Conservation (phyloP, 2,113 vertebrate genomes). For the Copsychus sechellarum region DNA sequence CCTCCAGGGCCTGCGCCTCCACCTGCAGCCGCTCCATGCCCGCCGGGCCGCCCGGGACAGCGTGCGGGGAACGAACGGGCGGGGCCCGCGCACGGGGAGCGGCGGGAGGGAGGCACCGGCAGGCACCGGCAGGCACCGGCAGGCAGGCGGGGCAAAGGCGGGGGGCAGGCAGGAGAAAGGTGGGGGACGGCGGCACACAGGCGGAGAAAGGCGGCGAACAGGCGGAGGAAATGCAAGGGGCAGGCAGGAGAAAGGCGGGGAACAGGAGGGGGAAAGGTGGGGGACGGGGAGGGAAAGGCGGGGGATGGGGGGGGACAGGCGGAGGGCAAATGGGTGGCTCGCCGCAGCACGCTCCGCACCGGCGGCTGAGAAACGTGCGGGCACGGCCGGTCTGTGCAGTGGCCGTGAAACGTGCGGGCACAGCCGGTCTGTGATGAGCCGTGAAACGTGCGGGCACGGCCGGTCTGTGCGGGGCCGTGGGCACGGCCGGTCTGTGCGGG, state of each 20-base stretch:
- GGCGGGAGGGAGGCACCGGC: not conserved
- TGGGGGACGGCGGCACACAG: not conserved
- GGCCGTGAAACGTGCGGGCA: too few relatives aligned
- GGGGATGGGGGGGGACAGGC: too few relatives aligned
- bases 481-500: too few relatives aligned
- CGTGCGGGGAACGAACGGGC: not conserved
- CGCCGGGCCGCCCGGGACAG: not conserved
- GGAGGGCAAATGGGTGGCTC: not conserved
- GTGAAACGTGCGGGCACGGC: too few relatives aligned
- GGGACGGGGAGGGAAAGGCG: too few relatives aligned
- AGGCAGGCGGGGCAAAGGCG: not conserved
- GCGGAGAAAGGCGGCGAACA: not conserved
- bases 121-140: not conserved
- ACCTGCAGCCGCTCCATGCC: slow-evolving; percentile 65
- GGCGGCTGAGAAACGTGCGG: not conserved
- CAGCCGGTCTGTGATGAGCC: too few relatives aligned
- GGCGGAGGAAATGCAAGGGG: not conserved
- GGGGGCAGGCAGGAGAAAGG: not conserved
- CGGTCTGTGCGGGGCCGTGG: too few relatives aligned
- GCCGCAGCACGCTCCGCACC: not conserved
- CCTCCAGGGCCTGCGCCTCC: slow-evolving; percentile 74
- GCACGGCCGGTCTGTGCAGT: too few relatives aligned
- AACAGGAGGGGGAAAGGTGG: not conserved
- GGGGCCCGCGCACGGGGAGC: not conserved
- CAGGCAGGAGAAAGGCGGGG: not conserved